Base-by-base conservation (phyloP, 2,888 invertebrate species). In the Diadromus collaris region DNA sequence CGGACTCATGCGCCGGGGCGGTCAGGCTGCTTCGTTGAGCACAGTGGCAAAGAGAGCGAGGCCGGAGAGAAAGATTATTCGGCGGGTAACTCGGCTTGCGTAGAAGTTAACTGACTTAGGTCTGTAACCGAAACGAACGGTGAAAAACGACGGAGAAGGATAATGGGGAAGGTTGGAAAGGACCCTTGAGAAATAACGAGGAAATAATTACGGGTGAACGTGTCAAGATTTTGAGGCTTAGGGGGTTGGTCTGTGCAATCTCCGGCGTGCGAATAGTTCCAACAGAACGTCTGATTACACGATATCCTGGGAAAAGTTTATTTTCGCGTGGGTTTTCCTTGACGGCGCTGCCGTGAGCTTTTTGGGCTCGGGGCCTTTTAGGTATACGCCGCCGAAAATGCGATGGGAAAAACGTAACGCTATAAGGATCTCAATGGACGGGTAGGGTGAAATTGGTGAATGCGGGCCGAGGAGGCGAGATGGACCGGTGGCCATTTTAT, bases 181-280 rank as follows among this genome's bases (percentile, higher is more conserved):
- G 32, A 19, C 64, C 54, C 80, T 81, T 46, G 58, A 77, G 81
- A 83, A 84, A 82, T 84, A 84, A 84, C 80, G 82, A 84, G 81
- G 76, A 82, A 85, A 85, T 87, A 85, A 85, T 84, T 83, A 86
- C 69, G 82, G 78, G 78, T 73, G 76, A 81, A 83, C 81, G 79
- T 81, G 80, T 80, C 80, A 56, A 58, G 63, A 41, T 64, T 72
- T 68, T 60, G 9, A 77, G 48, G 46, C 64, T 64, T 61, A 10
- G 19, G 38, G 46, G 54, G 29, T 58, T 24, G 16, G 5, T 46
- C n/a, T 32, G 24, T 24, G 27, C n/a, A 77, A 73, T 69, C 46
- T 63, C 21, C 34, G 51, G 21, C 32, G 24, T 19, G 29, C 41
- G 29, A 34, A 58, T 34, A 51, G 29, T 63, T 27, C 13, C 24